These are phyloP conservation scores for Drosophila meridionalis DNA, from an alignment of 2,888 invertebrate genomes.

Conservation along the genomic window DNA sequence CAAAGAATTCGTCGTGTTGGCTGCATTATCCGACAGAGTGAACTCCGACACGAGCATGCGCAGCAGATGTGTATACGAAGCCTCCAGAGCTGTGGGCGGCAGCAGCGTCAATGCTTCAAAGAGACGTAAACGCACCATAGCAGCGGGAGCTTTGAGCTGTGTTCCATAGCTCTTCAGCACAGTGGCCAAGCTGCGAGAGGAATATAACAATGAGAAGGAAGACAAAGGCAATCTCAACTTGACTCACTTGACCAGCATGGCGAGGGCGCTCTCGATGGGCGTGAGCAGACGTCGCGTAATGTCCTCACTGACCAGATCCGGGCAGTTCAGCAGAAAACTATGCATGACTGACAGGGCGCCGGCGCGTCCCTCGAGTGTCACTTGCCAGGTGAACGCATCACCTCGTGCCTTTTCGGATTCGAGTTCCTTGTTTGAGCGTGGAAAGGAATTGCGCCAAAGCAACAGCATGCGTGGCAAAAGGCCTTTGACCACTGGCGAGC, in stretches of 20 bases:
- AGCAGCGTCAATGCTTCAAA: slow-evolving; percentile 94
- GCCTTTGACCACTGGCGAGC: slow-evolving; percentile 96
- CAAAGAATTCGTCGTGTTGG: slow-evolving; percentile 95
- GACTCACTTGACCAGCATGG: slow-evolving; percentile 96
- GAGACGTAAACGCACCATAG: slow-evolving; percentile 95
- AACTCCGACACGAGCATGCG: slow-evolving; percentile 97
- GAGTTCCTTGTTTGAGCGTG: slow-evolving; percentile 97
- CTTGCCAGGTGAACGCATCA: slow-evolving; percentile 99
- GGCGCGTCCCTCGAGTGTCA: slow-evolving; percentile 97
- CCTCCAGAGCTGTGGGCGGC: slow-evolving; percentile 92
- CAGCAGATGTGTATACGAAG: slow-evolving; percentile 93
- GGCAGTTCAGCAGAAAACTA: slow-evolving; percentile 95
- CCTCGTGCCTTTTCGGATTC: slow-evolving; percentile 98
- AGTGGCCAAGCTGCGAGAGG: slow-evolving; percentile 89
- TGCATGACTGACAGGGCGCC: slow-evolving; percentile 98
- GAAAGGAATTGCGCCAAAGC: slow-evolving; percentile 99
- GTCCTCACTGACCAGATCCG: slow-evolving; percentile 96
- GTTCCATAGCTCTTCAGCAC: slow-evolving; percentile 96
- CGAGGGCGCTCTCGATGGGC: slow-evolving; percentile 97
- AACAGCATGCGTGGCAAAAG: slow-evolving; percentile 96
- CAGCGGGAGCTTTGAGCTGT: slow-evolving; percentile 96
- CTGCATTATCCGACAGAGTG: slow-evolving; percentile 96
- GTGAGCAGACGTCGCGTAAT: slow-evolving; percentile 94
- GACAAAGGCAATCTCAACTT: slow-evolving; percentile 27
- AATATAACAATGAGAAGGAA: background rate